Base-by-base conservation (phyloP, 2,797 vertebrate genomes). In the Ciconia nigra region DNA sequence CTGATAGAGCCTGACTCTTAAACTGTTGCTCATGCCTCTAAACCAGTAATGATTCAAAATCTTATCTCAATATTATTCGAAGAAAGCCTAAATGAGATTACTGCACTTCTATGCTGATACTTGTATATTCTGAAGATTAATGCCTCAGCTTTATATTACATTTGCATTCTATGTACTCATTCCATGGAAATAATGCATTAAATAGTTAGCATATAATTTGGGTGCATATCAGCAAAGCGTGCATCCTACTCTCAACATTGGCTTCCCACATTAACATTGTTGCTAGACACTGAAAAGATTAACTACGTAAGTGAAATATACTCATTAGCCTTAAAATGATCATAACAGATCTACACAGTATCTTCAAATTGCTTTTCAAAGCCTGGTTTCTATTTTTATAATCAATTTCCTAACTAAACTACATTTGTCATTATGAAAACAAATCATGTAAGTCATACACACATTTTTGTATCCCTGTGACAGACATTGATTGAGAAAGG, bases 401-500 rank as follows among this genome's bases (percentile, higher is more conserved):
- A 98, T 97, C 98, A 96, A 97, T 98, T 98, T 96, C 96, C 94
- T 94, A 98, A 97, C 96, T 96, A 97, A 98, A 97, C 86, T 85
- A 89, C 94, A 97, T 96, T 97, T 7, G 33, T 97, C 96, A 97
- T 97, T 97, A 98, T 69, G 90, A 97, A 98, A 98, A 98, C 97
- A 98, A 98, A 98, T 97, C 96, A 93, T 97, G 93, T 97, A 98
- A 98, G 95, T 97, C 97, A 95, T 95, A 97, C 83, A 96, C 96
- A 96, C 97, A 96, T 97, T 98, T 98, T 97, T 98, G 98, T 98
- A 96, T 98, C 96, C 92, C 80, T 91, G 70, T 97, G 97, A 97
- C 97, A 98, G 97, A 96, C 97, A 97, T 78, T 97, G 97, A 98
- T 98, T 98, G 97, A 98, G 96, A 98, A 98, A 98, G 93, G 96